Evolutionary conservation across 2,113 vertebrate species (phyloP).

Genomic region (Cochlearius cochlearius): DNA sequence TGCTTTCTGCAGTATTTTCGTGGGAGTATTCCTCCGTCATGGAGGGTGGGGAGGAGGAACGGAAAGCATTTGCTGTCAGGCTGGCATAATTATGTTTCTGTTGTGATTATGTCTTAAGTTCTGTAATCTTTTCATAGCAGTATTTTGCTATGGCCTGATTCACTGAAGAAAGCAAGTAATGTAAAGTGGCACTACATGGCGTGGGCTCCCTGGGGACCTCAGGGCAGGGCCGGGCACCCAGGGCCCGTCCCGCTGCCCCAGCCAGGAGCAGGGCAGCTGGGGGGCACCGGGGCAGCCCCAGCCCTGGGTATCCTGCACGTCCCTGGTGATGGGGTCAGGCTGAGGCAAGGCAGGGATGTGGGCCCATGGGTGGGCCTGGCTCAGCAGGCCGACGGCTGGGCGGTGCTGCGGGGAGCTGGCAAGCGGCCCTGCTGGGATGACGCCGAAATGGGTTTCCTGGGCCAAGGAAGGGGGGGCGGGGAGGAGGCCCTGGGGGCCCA

Average conservation of each 20-base stretch:
- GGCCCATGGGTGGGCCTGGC: too few relatives aligned
- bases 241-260: rapidly evolving
- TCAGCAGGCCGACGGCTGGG: not conserved
- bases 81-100: not conserved
- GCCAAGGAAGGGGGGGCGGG: not conserved
- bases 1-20: not conserved
- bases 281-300: not conserved
- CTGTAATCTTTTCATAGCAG: not conserved
- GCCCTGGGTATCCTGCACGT: not conserved
- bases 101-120: not conserved
- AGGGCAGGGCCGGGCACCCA: not conserved
- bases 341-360: not conserved
- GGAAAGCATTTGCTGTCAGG: not conserved
- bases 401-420: not conserved
- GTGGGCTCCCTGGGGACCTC: not conserved
- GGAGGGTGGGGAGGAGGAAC: not conserved
- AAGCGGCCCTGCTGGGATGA: not conserved
- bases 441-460: not conserved
- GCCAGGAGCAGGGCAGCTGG: too few relatives aligned
- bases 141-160: not conserved
- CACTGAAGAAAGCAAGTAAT: not conserved
- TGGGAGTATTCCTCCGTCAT: not conserved
- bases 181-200: rapidly evolving
- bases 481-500: too few relatives aligned
- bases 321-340: not conserved